These are phyloP conservation scores for Bembecia ichneumoniformis DNA, from an alignment of 2,888 invertebrate genomes.

Conservation along the genomic window DNA sequence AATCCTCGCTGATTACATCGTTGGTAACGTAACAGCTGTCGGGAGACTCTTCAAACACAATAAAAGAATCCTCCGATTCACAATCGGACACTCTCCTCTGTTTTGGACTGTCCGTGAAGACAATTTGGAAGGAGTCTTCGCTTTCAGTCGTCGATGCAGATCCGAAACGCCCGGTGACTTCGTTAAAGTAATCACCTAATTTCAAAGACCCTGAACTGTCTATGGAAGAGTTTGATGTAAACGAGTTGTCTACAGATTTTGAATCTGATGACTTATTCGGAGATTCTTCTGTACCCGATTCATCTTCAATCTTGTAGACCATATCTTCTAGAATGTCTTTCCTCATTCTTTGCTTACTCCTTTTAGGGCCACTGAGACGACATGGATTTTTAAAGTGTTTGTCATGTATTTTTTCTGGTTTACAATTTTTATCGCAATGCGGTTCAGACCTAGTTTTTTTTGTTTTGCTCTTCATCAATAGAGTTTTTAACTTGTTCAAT, in stretches of 20 bases:
- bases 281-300: neutral
- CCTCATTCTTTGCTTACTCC: constrained; percentile 23
- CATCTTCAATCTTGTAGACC: constrained; percentile 28
- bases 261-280: constrained; percentile 13
- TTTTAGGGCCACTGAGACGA: constrained; percentile 22
- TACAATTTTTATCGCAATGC: constrained; percentile 16
- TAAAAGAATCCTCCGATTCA: constrained; percentile 74
- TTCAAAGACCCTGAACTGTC: too few relatives aligned
- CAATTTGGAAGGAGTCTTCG: constrained; percentile 63
- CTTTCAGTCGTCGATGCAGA: constrained; percentile 38
- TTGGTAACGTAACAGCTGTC: constrained; percentile 53
- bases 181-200: constrained; percentile 38
- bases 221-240: constrained; percentile 8
- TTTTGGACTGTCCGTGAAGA: constrained; percentile 41
- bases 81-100: constrained; percentile 54
- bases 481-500: constrained; percentile 39
- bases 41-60: constrained; percentile 60
- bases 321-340: constrained; percentile 37
- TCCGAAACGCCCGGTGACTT: constrained; percentile 47
- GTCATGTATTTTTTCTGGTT: constrained; percentile 22
- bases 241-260: constrained; percentile 28
- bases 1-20: constrained; percentile 44
- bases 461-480: constrained; percentile 31
- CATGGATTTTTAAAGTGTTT: constrained; percentile 35
- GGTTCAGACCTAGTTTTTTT: constrained; percentile 13